Base-by-base conservation (phyloP, 2,888 invertebrate species). In the Kuschelorhynchus macadamiae region DNA sequence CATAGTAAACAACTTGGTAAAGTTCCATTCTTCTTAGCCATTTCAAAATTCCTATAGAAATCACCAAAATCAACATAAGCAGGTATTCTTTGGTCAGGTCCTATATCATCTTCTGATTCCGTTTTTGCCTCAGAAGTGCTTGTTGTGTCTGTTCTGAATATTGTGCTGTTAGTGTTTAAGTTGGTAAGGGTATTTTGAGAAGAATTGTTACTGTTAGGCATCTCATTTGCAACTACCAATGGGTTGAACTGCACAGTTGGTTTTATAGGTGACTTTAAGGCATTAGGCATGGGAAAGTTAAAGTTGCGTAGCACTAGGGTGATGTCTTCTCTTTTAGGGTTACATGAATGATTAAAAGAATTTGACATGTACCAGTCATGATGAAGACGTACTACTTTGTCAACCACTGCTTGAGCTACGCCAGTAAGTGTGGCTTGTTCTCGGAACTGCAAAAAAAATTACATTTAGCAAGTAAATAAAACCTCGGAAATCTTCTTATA, bases 261-360 rank as follows among this genome's bases (percentile, higher is more conserved):
- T 53, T 66, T 69, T 8, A 84, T 82, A n/a, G 87, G 87, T 0
- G 86, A 85, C 25, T 85, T 86, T 0, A 87, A 83, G 0, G 88
- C 88, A 72, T 90, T 88, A 0, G 92, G 90, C 16, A 94, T 83
- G 0, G 91, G 87, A 77, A 91, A 94, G 78, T 93, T 94, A 76
- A 96, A 96, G 81, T 95, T 95, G 42, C 95, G 86, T 57, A 97
- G 91, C 0, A 96, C 81, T 16, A 97, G 85, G 0, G 95, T 94
- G 79, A 95, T 93, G 76, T 96, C 95, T 12, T 94, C 94, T 32
- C 94, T 87, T 41, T 91, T 90, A 39, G 79, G 85, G 5, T 76
- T 67, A 85, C 86, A 56, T 81, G 85, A 67, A 83, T 85, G 61
- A 84, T 85, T 74, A 81, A 85, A 59, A 0, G 83, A 80, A 63